Conservation (phyloP, 2,797 vertebrate species). For the Geotrypetes seraphini region DNA sequence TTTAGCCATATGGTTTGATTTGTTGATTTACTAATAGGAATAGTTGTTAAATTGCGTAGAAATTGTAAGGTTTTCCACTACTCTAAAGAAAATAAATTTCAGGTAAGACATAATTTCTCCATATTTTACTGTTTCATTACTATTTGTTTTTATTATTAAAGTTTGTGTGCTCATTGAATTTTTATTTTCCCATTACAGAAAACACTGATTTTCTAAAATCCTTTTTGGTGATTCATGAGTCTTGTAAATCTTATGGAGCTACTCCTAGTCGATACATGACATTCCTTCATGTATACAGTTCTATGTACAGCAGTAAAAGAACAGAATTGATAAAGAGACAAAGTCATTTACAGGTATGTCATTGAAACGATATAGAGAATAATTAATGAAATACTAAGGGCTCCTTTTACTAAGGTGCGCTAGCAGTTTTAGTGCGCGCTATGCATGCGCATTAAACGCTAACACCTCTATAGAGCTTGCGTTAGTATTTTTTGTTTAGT, state of each 20-base stretch:
- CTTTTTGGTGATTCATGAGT: slow-evolving; percentile 84
- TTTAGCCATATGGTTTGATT: no score
- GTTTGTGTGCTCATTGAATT: background rate
- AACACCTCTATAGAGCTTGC: no score
- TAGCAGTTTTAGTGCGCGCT: no score
- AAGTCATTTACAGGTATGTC: slow-evolving; percentile 80
- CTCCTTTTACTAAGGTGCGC: no score
- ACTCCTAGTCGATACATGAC: slow-evolving; percentile 87
- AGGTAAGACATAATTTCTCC: no score
- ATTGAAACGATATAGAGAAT: slow-evolving; percentile 3
- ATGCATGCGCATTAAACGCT: no score
- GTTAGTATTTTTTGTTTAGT: no score
- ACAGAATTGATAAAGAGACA: slow-evolving; percentile 78
- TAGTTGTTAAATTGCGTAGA: no score
- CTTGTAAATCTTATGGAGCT: slow-evolving; percentile 75
- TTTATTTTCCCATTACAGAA: slow-evolving; percentile 27
- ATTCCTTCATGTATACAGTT: slow-evolving; percentile 72
- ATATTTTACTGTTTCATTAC: background rate
- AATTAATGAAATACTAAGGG: no score
- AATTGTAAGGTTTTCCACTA: no score
- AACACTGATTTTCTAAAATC: slow-evolving; percentile 68
- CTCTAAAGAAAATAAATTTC: no score
- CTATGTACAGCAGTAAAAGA: slow-evolving; percentile 75
- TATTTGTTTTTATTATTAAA: background rate
- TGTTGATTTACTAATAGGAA: no score